Percentiles rank a stretch among this genome's conserved stretches.
These are phyloP conservation scores for Pristionchus japonicus DNA, from an alignment of 2,888 invertebrate genomes.

Conservation along the genomic window DNA sequence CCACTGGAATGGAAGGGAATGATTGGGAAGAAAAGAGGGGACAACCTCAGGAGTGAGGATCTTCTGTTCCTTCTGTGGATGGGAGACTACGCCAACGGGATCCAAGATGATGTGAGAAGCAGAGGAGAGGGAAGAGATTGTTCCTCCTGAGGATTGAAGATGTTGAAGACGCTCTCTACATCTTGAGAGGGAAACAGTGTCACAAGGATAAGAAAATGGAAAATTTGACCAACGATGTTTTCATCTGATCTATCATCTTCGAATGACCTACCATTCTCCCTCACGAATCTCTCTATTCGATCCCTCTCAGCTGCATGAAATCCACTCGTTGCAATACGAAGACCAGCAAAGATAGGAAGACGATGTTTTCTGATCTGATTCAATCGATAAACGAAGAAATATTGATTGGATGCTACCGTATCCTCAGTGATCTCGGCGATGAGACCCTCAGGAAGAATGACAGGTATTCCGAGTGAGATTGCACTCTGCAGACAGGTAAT, in stretches of 20 bases:
- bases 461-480: slow-evolving; percentile 40
- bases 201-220: not conserved
- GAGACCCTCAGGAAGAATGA: not conserved
- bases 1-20: slow-evolving; percentile 18
- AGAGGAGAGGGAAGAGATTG: not conserved
- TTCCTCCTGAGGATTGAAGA: not conserved
- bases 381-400: not conserved
- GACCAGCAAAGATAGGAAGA: slow-evolving; percentile 20
- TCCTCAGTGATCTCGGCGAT: not conserved
- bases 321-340: not conserved
- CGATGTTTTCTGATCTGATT: not conserved
- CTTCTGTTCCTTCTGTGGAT: not conserved
- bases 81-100: not conserved
- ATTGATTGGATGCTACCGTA: not conserved
- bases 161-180: not conserved
- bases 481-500: not conserved
- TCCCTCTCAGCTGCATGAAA: slow-evolving; percentile 9
- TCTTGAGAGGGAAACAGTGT: not conserved
- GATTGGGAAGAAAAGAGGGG: not conserved
- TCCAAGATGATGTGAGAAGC: slow-evolving; percentile 21
- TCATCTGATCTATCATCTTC: too few relatives aligned
- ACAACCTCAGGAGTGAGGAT: slow-evolving; percentile 10
- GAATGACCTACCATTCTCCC: not conserved
- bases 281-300: not conserved
- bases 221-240: too few relatives aligned